A percentile compares a stretch with the other conserved stretches of the same genome.
phyloP scores from a whole-genome alignment of 2,797 vertebrate species.

The Sparidentex hasta region DNA sequence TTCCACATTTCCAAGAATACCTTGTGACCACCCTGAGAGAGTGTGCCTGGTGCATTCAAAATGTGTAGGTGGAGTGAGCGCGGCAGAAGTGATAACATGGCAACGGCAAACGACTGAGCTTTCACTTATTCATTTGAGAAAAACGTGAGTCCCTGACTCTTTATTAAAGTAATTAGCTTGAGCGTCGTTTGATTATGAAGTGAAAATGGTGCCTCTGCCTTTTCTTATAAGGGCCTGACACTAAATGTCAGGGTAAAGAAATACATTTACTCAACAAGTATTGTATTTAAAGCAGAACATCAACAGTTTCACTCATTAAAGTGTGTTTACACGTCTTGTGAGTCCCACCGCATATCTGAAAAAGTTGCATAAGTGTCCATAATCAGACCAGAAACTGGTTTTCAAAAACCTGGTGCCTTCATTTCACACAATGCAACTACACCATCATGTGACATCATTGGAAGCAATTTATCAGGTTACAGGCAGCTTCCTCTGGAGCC shows the following conservation, averaged over 20 bases:
- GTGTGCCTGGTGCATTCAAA: constrained; percentile 40
- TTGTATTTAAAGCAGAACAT: not conserved
- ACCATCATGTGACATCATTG: no score
- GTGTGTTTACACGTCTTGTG: no score
- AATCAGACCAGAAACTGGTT: no score
- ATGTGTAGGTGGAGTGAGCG: constrained; percentile 51
- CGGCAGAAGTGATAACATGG: constrained; percentile 43
- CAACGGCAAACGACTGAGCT: constrained; percentile 33
- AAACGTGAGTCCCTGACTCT: constrained; percentile 20
- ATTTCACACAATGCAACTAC: no score
- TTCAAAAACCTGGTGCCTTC: no score
- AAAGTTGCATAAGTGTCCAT: no score
- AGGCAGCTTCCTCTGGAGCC: no score
- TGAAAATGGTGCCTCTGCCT: not conserved
- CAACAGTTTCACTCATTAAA: no score
- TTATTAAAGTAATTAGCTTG: not conserved
- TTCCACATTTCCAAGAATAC: constrained; percentile 51
- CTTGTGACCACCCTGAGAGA: constrained; percentile 21
- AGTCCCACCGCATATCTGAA: no score
- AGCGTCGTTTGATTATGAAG: constrained; percentile 1
- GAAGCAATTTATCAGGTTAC: no score
- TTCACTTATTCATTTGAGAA: constrained; percentile 18
- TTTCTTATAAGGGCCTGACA: not conserved
- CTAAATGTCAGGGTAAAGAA: not conserved
- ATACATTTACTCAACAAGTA: not conserved